A percentile compares a stretch with the other conserved stretches of the same genome.
Evolutionary conservation across 2,888 invertebrate species (phyloP).

Genomic region (Aphodius sticticus): DNA sequence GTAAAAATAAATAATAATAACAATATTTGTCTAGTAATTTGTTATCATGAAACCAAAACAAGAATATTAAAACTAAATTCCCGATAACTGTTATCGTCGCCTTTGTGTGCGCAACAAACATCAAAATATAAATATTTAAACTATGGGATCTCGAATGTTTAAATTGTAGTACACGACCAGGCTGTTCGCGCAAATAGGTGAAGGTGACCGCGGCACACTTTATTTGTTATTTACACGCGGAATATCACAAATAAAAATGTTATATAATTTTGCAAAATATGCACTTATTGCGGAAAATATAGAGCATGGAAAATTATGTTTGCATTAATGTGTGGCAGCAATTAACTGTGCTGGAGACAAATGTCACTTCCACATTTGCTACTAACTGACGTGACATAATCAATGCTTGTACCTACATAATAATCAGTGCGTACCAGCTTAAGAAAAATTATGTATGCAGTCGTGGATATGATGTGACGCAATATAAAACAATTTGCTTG

Average conservation of each 20-base stretch:
- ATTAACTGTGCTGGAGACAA: slow-evolving; percentile 14
- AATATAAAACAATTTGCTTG: neutral
- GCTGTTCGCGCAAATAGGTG: neutral
- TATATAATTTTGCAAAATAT: neutral
- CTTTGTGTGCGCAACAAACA: neutral
- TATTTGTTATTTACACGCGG: neutral
- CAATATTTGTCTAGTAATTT: neutral
- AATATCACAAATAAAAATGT: neutral
- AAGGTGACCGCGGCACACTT: neutral
- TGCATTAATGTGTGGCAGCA: slow-evolving; percentile 10
- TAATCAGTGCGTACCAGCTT: slow-evolving; percentile 4
- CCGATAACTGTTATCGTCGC: neutral
- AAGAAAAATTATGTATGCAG: neutral
- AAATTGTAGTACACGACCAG: neutral
- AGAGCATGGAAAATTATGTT: slow-evolving; percentile 20
- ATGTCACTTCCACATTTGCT: slow-evolving; percentile 13
- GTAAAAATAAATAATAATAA: neutral
- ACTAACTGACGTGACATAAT: neutral
- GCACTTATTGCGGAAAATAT: slow-evolving; percentile 14
- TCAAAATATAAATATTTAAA: slow-evolving; percentile 4
- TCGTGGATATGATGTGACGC: slow-evolving; percentile 4
- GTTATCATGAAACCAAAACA: neutral
- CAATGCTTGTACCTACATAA: slow-evolving; percentile 4
- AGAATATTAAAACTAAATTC: neutral
- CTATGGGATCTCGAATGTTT: neutral